Evolutionary conservation across 2,797 vertebrate genomes (phyloP).

Genomic region (Pantherophis vulpinus): DNA sequence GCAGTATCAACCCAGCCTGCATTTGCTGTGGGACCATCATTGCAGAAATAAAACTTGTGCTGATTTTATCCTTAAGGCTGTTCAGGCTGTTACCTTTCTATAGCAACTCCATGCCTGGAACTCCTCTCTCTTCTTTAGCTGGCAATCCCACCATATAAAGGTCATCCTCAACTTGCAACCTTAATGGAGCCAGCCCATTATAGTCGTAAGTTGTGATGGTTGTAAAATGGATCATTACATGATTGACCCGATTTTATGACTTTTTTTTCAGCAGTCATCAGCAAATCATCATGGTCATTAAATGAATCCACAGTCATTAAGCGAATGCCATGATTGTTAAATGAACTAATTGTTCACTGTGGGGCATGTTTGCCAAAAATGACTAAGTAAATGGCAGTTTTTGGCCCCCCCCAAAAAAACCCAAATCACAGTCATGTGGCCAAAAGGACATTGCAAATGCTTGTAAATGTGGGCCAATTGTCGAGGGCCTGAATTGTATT

Average conservation of each 20-base stretch:
- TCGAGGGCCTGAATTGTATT: background rate
- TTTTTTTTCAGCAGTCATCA: background rate
- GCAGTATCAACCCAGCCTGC: background rate
- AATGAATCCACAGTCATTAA: background rate
- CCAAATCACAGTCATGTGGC: background rate
- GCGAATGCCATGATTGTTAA: background rate
- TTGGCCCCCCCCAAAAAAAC: too few species aligned
- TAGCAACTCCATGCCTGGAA: background rate
- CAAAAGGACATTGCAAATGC: background rate
- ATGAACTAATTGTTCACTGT: background rate
- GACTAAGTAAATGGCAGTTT: background rate
- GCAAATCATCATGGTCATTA: background rate
- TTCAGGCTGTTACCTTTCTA: background rate
- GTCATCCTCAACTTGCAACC: background rate
- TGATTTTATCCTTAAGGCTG: background rate
- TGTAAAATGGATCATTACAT: background rate
- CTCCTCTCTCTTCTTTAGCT: background rate
- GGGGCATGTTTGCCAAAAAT: background rate
- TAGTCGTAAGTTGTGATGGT: background rate
- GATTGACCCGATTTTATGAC: background rate
- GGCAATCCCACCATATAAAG: background rate
- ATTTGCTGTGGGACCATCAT: background rate
- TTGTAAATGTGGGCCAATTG: background rate
- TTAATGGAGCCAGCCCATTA: background rate
- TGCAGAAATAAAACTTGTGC: background rate